Conservation (phyloP, 2,113 vertebrate species). For the Stigmatopora argus region DNA sequence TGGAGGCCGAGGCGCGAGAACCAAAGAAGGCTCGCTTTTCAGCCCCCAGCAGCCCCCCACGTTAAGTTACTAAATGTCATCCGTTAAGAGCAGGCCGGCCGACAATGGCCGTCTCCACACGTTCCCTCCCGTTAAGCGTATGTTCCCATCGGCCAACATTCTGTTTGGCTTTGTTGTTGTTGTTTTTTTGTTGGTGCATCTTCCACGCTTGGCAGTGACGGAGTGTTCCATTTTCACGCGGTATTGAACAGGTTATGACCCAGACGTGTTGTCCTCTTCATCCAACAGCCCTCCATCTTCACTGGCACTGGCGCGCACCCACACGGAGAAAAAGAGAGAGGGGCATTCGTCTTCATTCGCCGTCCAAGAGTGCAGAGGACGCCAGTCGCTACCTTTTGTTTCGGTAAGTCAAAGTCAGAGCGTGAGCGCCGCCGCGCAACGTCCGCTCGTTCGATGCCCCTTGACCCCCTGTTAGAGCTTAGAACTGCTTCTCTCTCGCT, state of each 20-base stretch:
- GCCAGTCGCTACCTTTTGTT: slow-evolving; percentile 30
- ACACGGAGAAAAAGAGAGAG: background rate
- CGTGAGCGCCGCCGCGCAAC: slow-evolving; percentile 62
- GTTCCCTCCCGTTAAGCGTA: slow-evolving; percentile 47
- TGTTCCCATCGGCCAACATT: slow-evolving; percentile 4
- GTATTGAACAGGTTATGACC: slow-evolving; percentile 52
- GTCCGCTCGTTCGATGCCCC: slow-evolving; percentile 30
- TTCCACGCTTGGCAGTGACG: slow-evolving; percentile 43
- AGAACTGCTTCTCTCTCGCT: too few species aligned
- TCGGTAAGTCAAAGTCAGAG: slow-evolving; percentile 8
- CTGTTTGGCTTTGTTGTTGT: background rate
- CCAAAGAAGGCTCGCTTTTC: slow-evolving; percentile 35
- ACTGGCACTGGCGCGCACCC: background rate
- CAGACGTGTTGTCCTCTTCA: slow-evolving; percentile 45
- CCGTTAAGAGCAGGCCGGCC: slow-evolving; percentile 54
- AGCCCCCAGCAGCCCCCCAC: slow-evolving; percentile 17
- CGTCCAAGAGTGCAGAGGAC: slow-evolving; percentile 31
- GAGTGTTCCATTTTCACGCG: slow-evolving; percentile 44
- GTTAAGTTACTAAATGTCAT: slow-evolving; percentile 66
- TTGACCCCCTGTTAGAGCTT: too few species aligned
- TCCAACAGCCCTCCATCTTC: slow-evolving; percentile 31
- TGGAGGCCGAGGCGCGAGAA: slow-evolving; percentile 35
- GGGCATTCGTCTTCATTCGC: slow-evolving; percentile 40
- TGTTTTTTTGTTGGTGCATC: background rate
- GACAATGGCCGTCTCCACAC: slow-evolving; percentile 61